Evolutionary conservation across 2,888 invertebrate species (phyloP), one percentile per base, ranked within the genome.

Genomic region (Calameuta filiformis): DNA sequence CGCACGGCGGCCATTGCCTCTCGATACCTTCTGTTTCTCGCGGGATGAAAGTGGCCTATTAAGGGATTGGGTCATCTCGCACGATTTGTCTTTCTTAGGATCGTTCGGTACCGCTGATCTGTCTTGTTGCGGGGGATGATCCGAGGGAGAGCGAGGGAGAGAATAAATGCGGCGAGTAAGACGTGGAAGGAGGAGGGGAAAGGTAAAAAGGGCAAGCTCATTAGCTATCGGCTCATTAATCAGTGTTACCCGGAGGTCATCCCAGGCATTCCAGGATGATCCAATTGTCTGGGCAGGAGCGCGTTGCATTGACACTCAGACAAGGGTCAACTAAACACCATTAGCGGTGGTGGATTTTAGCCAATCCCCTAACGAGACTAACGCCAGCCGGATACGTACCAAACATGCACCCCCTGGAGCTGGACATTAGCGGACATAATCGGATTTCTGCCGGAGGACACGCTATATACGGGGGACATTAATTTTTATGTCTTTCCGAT

Each of bases 321-420:
- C 83, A 83, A 84, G 86, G 87, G 85, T 87, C 87, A 86, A 85
- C 84, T 84, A 85, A 86, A 83, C 79, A 82, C 83, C 83, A 87
- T 87, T 87, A 87, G 81, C 82, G 79, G 69, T 75, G 81, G 76
- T 85, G 83, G 86, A 86, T 84, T 84, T 84, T 81, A 76, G 82
- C 77, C 81, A 78, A 84, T 84, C 80, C 82, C 78, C 76, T 84
- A 83, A 84, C 83, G 81, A 83, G 76, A 75, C 78, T 80, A 80
- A 82, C 83, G 75, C 81, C 73, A 82, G 81, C 79, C 68, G 77
- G 71, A 71, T 33, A 33, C 71, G 71, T 71, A 71, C 15, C 56
- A 56, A 79, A 83, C 80, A 77, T 56, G 69, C 81, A 77, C 75
- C 74, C 77, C 75, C 77, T 73, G 77, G 77, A 78, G 77, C 75